Conservation (phyloP, 2,888 invertebrate species). For the Spodoptera littoralis region DNA sequence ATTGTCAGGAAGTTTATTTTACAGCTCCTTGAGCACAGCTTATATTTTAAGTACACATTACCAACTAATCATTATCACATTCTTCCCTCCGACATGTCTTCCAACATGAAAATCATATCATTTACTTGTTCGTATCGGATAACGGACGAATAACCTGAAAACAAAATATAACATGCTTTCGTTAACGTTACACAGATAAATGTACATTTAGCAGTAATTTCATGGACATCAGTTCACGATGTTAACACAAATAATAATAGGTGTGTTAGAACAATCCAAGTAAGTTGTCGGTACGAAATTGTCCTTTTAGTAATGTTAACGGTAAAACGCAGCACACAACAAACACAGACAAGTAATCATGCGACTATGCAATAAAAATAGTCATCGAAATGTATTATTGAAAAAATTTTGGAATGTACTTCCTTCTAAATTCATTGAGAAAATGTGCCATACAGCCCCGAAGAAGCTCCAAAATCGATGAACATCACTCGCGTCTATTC, state of each 20-base stretch:
- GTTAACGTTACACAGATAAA: slow-evolving; percentile 3
- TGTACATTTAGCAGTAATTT: neutral
- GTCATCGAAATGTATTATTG: slow-evolving; percentile 34
- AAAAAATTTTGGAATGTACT: slow-evolving; percentile 63
- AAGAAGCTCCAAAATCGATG: slow-evolving; percentile 42
- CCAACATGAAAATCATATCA: slow-evolving; percentile 91
- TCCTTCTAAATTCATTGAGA: slow-evolving; percentile 55
- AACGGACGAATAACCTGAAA: slow-evolving; percentile 79
- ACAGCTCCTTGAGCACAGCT: slow-evolving; percentile 26
- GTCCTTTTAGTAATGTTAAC: slow-evolving; percentile 24
- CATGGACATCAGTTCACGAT: neutral
- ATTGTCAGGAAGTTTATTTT: slow-evolving; percentile 29
- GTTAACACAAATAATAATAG: slow-evolving; percentile 3
- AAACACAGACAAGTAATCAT: slow-evolving; percentile 33
- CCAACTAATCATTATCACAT: slow-evolving; percentile 23
- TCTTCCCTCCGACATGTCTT: slow-evolving; percentile 75
- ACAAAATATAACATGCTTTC: slow-evolving; percentile 21
- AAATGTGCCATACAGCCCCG: slow-evolving; percentile 46
- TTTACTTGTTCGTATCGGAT: slow-evolving; percentile 91
- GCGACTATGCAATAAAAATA: slow-evolving; percentile 53
- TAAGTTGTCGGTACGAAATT: slow-evolving; percentile 33
- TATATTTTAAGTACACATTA: slow-evolving; percentile 18
- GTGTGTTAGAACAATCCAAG: slow-evolving; percentile 29
- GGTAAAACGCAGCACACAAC: slow-evolving; percentile 25
- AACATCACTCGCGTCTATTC: slow-evolving; percentile 15